Conservation (phyloP, 92 coral and sea anemone species). For the Isaurus tuberculatus region DNA sequence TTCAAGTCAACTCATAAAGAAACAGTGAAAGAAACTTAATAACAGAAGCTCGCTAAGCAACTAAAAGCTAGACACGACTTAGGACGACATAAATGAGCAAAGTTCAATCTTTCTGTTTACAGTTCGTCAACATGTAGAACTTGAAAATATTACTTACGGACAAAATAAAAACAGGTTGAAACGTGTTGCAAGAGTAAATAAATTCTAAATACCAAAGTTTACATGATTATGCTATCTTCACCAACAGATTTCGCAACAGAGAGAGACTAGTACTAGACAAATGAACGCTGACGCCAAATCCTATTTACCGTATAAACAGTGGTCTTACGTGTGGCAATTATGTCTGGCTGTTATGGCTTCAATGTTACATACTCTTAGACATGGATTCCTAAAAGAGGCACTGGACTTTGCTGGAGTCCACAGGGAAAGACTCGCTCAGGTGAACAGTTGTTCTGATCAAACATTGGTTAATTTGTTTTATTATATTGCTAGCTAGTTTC, state of each 20-base stretch:
- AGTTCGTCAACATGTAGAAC: too few species aligned
- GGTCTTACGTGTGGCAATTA: constrained; percentile 92
- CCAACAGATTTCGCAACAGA: constrained; percentile 1
- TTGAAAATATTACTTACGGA: too few species aligned
- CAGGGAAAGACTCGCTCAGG: constrained; percentile 87
- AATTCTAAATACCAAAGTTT: neutral
- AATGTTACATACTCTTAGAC: constrained; percentile 87
- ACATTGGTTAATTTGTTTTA: neutral
- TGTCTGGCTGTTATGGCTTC: constrained; percentile 94
- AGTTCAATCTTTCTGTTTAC: too few species aligned
- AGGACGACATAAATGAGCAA: too few species aligned
- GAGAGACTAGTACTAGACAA: constrained; percentile 43
- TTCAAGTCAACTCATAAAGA: too few species aligned
- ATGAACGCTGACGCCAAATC: constrained; percentile 23
- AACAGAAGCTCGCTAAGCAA: too few species aligned
- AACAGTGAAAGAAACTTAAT: too few species aligned
- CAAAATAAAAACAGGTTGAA: too few species aligned
- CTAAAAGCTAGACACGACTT: too few species aligned
- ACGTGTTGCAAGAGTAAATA: too few species aligned
- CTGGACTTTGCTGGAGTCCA: constrained; percentile 97
- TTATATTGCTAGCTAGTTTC: too few species aligned
- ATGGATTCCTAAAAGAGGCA: constrained; percentile 92
- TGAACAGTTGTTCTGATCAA: neutral
- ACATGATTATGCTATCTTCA: neutral
- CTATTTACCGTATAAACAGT: constrained; percentile 49